Conservation (phyloP, 2,113 vertebrate genomes). For the Pelobates fuscus region DNA sequence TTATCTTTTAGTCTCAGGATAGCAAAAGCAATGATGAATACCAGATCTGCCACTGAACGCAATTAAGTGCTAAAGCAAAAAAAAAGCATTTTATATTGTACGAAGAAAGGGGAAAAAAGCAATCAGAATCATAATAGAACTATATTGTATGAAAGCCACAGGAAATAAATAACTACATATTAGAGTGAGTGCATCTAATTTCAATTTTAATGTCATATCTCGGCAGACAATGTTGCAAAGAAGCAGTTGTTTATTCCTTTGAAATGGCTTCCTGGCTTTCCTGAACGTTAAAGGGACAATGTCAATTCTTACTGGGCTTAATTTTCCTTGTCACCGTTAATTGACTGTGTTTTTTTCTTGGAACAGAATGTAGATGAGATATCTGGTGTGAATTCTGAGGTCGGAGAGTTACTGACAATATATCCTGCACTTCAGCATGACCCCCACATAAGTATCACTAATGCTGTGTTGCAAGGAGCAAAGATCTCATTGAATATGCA, state of each 20-base stretch:
- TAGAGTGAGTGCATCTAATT: conserved; percentile 19
- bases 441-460: conserved; percentile 48
- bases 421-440: conserved; percentile 8
- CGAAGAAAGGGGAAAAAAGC: conserved; percentile 48
- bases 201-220: conserved; percentile 2
- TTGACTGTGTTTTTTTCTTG: conserved; percentile 42
- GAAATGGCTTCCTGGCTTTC: background rate
- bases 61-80: conserved; percentile 72
- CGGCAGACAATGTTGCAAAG: background rate
- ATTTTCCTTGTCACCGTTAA: conserved; percentile 49
- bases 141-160: conserved; percentile 52
- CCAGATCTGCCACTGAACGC: conserved; percentile 74
- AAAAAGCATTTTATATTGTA: conserved; percentile 63
- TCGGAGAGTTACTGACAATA: conserved; percentile 40
- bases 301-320: background rate
- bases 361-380: conserved; percentile 47
- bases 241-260: background rate
- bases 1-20: conserved; percentile 88
- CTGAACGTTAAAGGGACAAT: background rate
- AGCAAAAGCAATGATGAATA: conserved; percentile 81
- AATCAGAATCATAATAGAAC: conserved; percentile 63
- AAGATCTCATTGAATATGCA: conserved; percentile 46
- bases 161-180: conserved; percentile 58
- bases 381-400: conserved; percentile 44
- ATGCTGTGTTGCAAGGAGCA: conserved; percentile 37